Evolutionary conservation across 2,797 vertebrate species (phyloP).

Genomic region (Phaenicophaeus curvirostris): DNA sequence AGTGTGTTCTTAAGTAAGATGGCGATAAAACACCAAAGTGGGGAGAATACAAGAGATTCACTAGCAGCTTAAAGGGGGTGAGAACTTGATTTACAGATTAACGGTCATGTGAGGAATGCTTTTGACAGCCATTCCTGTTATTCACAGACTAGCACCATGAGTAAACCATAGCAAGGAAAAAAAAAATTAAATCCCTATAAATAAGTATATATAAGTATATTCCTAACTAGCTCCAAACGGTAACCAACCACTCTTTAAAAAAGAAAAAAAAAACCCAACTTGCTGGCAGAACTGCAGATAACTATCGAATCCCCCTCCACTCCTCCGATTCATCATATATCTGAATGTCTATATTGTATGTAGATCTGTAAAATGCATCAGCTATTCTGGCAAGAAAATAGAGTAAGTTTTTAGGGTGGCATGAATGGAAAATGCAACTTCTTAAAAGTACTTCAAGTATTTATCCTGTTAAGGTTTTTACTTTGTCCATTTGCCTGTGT

Average conservation of each 20-base stretch:
- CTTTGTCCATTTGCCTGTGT: fast-evolving
- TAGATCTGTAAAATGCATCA: not conserved
- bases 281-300: not conserved
- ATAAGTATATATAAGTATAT: not conserved
- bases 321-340: not conserved
- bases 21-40: not conserved
- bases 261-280: not conserved
- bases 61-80: not conserved
- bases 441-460: not conserved
- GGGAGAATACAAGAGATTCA: not conserved
- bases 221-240: not conserved
- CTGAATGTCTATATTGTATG: fast-evolving
- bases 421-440: not conserved
- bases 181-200: too few relatives aligned
- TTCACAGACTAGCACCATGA: not conserved
- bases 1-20: not conserved
- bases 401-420: not conserved
- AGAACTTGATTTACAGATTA: not conserved
- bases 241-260: not conserved
- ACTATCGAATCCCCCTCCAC: fast-evolving
- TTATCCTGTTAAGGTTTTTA: not conserved
- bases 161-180: not conserved
- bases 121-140: not conserved
- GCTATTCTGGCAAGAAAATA: not conserved
- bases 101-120: not conserved